phyloP scores from a whole-genome alignment of 1,140 invertebrate genomes.

The Gonioctena quinquepunctata region DNA sequence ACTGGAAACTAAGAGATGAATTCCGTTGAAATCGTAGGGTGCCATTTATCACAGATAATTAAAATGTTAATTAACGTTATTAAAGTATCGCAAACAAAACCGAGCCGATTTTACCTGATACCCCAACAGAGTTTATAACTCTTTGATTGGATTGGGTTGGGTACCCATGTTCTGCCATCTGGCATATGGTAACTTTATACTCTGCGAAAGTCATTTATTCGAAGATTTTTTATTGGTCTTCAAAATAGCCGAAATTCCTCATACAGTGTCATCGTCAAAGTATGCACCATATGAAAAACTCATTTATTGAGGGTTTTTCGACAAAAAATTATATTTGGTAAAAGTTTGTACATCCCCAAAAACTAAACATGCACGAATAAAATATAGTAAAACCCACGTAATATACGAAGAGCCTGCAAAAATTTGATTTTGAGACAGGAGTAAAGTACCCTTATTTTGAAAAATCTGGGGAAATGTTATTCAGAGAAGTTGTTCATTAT shows the following conservation, averaged over 20 bases:
- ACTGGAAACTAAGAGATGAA: background rate
- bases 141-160: background rate
- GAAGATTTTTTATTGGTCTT: background rate
- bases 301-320: no score
- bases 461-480: no score
- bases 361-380: no score
- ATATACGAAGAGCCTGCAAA: no score
- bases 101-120: background rate
- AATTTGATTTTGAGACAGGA: no score
- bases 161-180: background rate
- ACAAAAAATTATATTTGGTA: no score
- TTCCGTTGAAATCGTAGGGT: background rate
- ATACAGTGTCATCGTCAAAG: no score
- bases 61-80: slow-evolving; percentile 9
- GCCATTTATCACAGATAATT: slow-evolving; percentile 8
- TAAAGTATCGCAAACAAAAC: background rate
- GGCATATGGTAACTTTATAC: background rate
- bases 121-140: background rate
- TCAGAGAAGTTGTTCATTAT: no score
- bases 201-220: background rate
- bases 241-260: background rate
- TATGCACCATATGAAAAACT: no score
- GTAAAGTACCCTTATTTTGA: no score
- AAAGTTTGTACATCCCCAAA: no score
- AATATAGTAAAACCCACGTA: no score